Conservation (phyloP, 2,888 invertebrate species). For the Dicroscelio sp. region DNA sequence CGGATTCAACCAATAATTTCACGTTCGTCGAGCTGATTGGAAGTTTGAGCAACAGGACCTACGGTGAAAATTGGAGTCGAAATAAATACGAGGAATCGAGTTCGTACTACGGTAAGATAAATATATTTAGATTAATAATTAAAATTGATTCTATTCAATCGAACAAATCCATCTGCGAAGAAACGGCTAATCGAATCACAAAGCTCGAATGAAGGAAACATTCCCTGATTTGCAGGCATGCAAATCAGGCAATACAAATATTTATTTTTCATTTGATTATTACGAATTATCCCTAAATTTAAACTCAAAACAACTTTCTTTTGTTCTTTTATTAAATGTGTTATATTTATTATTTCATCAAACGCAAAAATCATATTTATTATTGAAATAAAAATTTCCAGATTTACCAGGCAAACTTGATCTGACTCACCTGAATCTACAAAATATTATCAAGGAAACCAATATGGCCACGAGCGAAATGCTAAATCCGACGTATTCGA, state of each 20-base stretch:
- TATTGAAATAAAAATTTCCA: background rate
- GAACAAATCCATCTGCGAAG: slow-evolving; percentile 19
- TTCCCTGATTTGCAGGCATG: too few species aligned
- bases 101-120: too few species aligned
- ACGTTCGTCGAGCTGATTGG: slow-evolving; percentile 89
- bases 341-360: too few species aligned
- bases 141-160: slow-evolving; percentile 42
- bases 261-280: background rate
- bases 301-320: too few species aligned
- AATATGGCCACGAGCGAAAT: slow-evolving; percentile 95
- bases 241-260: background rate
- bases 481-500: slow-evolving; percentile 96
- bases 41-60: too few species aligned
- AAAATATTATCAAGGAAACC: slow-evolving; percentile 96
- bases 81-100: too few species aligned
- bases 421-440: slow-evolving; percentile 95
- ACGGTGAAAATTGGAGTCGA: too few species aligned
- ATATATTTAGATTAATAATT: too few species aligned
- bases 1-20: slow-evolving; percentile 86
- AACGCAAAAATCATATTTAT: background rate
- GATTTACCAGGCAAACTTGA: background rate
- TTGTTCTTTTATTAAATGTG: too few species aligned
- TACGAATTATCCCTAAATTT: background rate
- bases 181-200: slow-evolving; percentile 14
- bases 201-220: background rate